These are phyloP conservation scores for Drosophila tristis DNA, from an alignment of 1,140 invertebrate genomes.

Conservation along the genomic window DNA sequence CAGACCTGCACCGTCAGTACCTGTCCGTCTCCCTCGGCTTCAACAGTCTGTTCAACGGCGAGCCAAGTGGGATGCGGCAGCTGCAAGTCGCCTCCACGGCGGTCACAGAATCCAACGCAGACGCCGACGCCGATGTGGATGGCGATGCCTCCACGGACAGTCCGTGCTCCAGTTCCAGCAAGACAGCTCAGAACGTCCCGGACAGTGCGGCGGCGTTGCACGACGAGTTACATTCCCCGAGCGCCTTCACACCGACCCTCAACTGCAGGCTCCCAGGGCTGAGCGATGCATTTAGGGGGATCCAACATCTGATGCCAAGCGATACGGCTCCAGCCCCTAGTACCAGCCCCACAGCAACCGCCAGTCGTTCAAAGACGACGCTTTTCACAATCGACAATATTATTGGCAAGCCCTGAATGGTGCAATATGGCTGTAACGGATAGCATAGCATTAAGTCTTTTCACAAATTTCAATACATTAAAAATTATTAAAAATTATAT, in stretches of 20 bases:
- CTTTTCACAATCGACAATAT: slow-evolving; percentile 72
- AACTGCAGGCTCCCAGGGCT: slow-evolving; percentile 4
- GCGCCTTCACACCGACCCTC: slow-evolving; percentile 54
- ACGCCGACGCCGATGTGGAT: slow-evolving; percentile 33
- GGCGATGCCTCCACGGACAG: slow-evolving; percentile 46
- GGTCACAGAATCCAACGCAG: slow-evolving; percentile 13
- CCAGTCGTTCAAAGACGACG: slow-evolving; percentile 63
- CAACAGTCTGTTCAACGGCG: slow-evolving; percentile 72
- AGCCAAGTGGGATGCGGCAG: slow-evolving; percentile 6
- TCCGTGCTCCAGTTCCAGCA: slow-evolving; percentile 56
- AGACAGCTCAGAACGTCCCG: slow-evolving; percentile 13
- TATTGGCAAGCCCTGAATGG: slow-evolving; percentile 59
- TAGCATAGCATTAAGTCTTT: no score
- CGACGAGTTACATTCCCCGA: slow-evolving; percentile 71
- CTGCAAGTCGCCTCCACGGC: slow-evolving; percentile 1
- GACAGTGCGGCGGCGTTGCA: slow-evolving; percentile 29
- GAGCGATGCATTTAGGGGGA: slow-evolving; percentile 36
- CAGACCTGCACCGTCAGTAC: slow-evolving; percentile 80
- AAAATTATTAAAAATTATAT: no score
- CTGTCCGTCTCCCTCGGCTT: slow-evolving; percentile 78
- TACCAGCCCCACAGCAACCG: background rate
- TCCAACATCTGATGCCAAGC: slow-evolving; percentile 42
- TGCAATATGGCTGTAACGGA: no score
- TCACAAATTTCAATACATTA: no score
- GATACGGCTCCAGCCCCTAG: slow-evolving; percentile 3